phyloP scores from a whole-genome alignment of 1,140 invertebrate species.

The Hyles vespertilio region DNA sequence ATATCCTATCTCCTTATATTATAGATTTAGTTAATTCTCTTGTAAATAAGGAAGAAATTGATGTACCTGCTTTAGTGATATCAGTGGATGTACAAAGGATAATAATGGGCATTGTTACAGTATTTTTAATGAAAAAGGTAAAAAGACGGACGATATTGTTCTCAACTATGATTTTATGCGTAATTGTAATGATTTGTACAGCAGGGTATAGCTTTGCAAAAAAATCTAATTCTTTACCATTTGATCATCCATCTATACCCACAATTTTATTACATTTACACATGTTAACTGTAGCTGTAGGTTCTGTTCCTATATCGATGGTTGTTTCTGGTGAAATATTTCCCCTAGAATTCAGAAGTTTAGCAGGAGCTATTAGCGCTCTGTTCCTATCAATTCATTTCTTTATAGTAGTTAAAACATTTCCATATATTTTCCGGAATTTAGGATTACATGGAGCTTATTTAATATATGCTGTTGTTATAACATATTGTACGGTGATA shows the following conservation, averaged over 20 bases:
- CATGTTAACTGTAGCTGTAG: constrained; percentile 6
- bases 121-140: constrained; percentile 7
- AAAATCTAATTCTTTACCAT: neutral
- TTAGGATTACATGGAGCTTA: constrained; percentile 7
- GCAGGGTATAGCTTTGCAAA: constrained; percentile 3
- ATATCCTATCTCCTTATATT: constrained; percentile 6
- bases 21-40: neutral
- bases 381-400: constrained; percentile 4
- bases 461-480: constrained; percentile 1
- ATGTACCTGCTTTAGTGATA: constrained; percentile 5
- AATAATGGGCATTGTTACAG: neutral
- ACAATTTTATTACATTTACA: constrained; percentile 8
- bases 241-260: constrained; percentile 1
- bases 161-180: neutral
- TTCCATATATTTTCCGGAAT: neutral
- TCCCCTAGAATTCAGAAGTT: constrained; percentile 9
- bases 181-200: neutral
- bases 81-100: constrained; percentile 7
- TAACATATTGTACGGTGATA: constrained; percentile 1
- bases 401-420: constrained; percentile 6
- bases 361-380: constrained; percentile 3
- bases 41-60: constrained; percentile 2
- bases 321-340: constrained; percentile 11
- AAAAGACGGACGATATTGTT: constrained; percentile 4
- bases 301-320: constrained; percentile 5